phyloP scores from a whole-genome alignment of 2,888 invertebrate species.

The Eupithecia pulchellata region DNA sequence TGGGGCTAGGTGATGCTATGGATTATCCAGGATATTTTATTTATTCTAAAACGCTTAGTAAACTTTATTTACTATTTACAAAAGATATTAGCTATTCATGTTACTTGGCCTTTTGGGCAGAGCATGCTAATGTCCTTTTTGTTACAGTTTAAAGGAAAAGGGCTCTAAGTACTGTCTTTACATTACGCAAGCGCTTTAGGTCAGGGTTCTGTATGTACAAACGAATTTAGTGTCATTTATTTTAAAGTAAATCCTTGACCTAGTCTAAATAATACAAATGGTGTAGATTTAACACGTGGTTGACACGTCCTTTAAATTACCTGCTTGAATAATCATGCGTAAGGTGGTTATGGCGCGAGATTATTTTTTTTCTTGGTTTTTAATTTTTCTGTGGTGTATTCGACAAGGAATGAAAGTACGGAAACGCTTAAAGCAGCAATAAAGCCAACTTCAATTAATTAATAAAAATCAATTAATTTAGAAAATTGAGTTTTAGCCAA shows the following conservation, averaged over 20 bases:
- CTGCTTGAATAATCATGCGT: slow-evolving; percentile 2
- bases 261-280: slow-evolving; percentile 19
- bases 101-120: not conserved
- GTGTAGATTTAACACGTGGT: slow-evolving; percentile 24
- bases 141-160: slow-evolving; percentile 5
- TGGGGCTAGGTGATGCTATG: no score
- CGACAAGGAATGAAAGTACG: no score
- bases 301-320: slow-evolving; percentile 20
- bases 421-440: no score
- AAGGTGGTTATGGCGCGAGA: no score
- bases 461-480: no score
- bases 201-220: slow-evolving; percentile 23
- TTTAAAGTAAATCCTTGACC: slow-evolving; percentile 29
- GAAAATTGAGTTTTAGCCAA: no score
- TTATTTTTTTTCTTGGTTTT: no score
- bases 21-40: no score
- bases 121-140: not conserved
- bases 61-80: no score
- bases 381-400: no score
- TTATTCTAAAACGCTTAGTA: no score
- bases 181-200: slow-evolving; percentile 27
- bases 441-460: no score
- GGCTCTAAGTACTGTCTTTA: not conserved
- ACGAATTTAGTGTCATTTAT: slow-evolving; percentile 25
- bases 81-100: not conserved